These are phyloP conservation scores for Chauna torquata DNA, from an alignment of 2,113 vertebrate genomes.

Conservation along the genomic window DNA sequence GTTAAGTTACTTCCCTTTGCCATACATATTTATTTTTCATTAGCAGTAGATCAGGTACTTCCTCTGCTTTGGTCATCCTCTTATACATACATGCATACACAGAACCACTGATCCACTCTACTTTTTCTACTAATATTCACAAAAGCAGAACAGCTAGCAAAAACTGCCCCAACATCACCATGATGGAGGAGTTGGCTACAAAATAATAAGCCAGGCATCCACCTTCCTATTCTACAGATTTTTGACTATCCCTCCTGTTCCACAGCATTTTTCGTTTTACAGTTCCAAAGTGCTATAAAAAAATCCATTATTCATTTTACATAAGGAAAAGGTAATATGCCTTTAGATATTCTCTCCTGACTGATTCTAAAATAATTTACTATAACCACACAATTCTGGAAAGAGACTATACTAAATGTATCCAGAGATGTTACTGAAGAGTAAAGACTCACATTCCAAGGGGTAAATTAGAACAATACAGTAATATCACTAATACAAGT, in stretches of 20 bases:
- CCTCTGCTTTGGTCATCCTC: background rate
- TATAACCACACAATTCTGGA: conserved; percentile 57
- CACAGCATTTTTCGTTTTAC: conserved; percentile 39
- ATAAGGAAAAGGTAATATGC: conserved; percentile 43
- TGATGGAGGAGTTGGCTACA: background rate
- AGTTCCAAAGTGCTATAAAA: conserved; percentile 62
- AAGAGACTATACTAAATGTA: conserved; percentile 49
- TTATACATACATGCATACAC: background rate
- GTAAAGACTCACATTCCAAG: conserved; percentile 74
- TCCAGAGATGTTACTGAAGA: conserved; percentile 70
- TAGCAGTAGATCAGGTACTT: background rate
- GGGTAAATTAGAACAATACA: conserved; percentile 77
- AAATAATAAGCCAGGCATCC: background rate
- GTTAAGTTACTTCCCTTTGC: background rate
- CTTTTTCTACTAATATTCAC: background rate
- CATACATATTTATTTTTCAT: background rate
- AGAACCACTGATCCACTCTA: background rate
- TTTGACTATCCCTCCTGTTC: background rate
- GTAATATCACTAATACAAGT: conserved; percentile 73
- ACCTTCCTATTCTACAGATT: background rate
- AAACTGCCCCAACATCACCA: background rate
- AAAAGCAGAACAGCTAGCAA: background rate
- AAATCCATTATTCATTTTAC: conserved; percentile 55
- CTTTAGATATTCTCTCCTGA: conserved; percentile 47
- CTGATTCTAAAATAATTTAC: conserved; percentile 63